Conservation (phyloP, 2,797 vertebrate genomes). For the Erpetoichthys calabaricus region DNA sequence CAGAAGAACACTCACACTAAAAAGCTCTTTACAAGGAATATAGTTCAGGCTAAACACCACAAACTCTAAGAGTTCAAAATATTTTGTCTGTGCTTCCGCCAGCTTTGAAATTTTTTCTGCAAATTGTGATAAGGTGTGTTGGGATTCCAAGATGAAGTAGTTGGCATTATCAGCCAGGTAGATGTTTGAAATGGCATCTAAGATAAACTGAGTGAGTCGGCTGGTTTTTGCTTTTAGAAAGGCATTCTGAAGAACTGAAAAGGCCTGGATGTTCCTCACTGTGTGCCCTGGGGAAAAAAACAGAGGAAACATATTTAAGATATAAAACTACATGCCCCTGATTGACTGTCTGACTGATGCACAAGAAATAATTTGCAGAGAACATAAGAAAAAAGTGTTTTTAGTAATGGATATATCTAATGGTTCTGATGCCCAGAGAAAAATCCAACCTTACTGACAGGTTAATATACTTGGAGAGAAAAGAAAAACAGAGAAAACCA, state of each 20-base stretch:
- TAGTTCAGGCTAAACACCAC: slow-evolving; percentile 94
- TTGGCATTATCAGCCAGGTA: slow-evolving; percentile 83
- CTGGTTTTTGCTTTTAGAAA: slow-evolving; percentile 85
- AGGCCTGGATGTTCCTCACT: slow-evolving; percentile 89
- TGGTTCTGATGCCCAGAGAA: too few species aligned
- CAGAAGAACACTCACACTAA: slow-evolving; percentile 89
- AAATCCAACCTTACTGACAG: too few species aligned
- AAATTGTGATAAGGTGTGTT: slow-evolving; percentile 89
- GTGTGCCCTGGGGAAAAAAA: slow-evolving; percentile 60
- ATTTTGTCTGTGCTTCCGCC: slow-evolving; percentile 81
- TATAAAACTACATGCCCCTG: too few species aligned
- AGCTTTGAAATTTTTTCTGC: slow-evolving; percentile 82
- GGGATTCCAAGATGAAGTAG: slow-evolving; percentile 91
- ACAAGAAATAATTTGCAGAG: too few species aligned
- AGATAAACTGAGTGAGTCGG: slow-evolving; percentile 76
- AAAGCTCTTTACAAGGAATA: slow-evolving; percentile 94
- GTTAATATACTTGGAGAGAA: too few species aligned
- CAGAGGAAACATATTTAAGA: background rate
- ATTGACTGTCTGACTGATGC: too few species aligned
- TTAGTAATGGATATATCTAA: background rate
- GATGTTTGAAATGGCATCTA: slow-evolving; percentile 85
- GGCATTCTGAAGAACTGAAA: slow-evolving; percentile 85
- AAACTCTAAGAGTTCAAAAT: slow-evolving; percentile 92
- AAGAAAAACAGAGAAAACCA: slow-evolving; percentile 2
- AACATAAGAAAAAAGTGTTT: background rate